Base-by-base conservation (phyloP, 2,888 invertebrate genomes). In the Epinotia brunnichana region DNA sequence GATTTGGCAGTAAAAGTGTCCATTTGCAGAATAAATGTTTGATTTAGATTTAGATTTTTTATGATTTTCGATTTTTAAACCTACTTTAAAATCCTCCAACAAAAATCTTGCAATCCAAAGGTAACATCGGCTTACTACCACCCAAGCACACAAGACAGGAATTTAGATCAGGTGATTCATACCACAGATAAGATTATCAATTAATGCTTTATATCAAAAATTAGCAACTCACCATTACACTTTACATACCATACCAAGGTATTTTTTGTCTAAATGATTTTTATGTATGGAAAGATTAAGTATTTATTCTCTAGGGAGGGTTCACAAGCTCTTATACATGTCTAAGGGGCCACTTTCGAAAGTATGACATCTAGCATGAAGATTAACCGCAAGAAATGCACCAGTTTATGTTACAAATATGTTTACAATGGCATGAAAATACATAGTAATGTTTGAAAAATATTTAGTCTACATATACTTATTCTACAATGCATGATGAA, bases 161-260 rank as follows among this genome's bases (percentile, higher is more conserved):
- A 60, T 60, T 61, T 61, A 21, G 61, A 61, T 60, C 61, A 60
- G 44, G 61, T 61, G 41, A 41, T 62, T n/a, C n/a, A 44, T 62
- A 24, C 10, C 13, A 21, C 41, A 41, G 60, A 60, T 60, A 60
- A 60, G 60, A 60, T 60, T 19, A 60, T 4, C 19, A 41, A 60
- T 17, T 19, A 41, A 60, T 60, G 44, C 21, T 44, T 41, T 1
- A 35, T 24, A n/a, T 61, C 19, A 60, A 60, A 15, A 61, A 48
- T 15, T 48, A 15, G 48, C 48, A 48, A 48, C n/a, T 48, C 48
- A 48, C n/a, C 48, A 48, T n/a, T 5, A n/a, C n/a, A 48, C n/a
- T 7, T 48, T n/a, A 48, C n/a, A 48, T 48, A 48, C n/a, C 41
- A 41, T 41, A 41, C 11, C 41, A 11, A 11, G 2, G 11, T 13